These are phyloP conservation scores for Brachyhypopomus occidentalis DNA, from an alignment of 2,113 vertebrate species.

Conservation along the genomic window DNA sequence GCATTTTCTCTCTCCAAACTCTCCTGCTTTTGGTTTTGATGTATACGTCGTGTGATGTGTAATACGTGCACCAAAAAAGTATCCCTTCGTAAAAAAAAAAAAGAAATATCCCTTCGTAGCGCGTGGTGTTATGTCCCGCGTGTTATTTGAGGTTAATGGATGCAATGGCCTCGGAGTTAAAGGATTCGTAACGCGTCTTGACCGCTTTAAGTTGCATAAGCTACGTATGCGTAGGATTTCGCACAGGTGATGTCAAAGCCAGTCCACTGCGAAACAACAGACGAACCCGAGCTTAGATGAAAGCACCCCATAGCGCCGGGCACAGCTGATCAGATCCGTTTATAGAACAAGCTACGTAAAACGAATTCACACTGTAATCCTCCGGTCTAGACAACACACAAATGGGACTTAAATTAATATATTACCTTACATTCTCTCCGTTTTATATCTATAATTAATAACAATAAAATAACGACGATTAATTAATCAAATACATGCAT, in stretches of 20 bases:
- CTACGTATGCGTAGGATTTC: conserved; percentile 26
- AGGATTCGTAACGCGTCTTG: conserved; percentile 7
- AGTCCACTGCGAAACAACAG: conserved; percentile 35
- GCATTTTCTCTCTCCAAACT: too few relatives aligned
- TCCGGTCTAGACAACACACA: neutral
- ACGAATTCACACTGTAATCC: conserved; percentile 45
- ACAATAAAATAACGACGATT: neutral
- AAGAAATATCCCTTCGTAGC: too few relatives aligned
- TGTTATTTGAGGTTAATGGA: too few relatives aligned
- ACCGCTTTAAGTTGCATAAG: conserved; percentile 36
- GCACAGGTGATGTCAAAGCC: conserved; percentile 21
- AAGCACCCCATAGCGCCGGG: conserved; percentile 37
- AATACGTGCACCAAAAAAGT: too few relatives aligned
- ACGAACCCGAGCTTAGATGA: conserved; percentile 49
- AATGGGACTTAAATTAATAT: neutral
- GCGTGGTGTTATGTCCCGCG: too few relatives aligned
- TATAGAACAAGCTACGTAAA: conserved; percentile 45
- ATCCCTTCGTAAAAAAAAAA: too few relatives aligned
- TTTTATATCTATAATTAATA: neutral
- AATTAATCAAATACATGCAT: too few relatives aligned
- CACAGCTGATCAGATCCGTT: conserved; percentile 53
- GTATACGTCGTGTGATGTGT: too few relatives aligned
- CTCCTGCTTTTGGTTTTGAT: too few relatives aligned
- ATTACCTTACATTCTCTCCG: neutral
- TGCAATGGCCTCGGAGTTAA: neutral